Evolutionary conservation across 2,113 vertebrate species (phyloP).

Genomic region (Notothenia coriiceps): DNA sequence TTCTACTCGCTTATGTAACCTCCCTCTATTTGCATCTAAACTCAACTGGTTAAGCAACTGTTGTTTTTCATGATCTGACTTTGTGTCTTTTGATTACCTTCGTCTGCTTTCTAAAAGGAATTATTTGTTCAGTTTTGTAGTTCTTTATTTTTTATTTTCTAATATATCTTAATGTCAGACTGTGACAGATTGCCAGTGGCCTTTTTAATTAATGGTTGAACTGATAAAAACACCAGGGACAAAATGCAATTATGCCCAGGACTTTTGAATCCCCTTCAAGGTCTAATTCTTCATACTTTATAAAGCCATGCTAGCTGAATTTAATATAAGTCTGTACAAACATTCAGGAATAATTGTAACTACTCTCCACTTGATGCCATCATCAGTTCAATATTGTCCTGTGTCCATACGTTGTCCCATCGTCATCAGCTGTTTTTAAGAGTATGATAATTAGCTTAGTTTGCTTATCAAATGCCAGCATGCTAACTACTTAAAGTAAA

Average conservation of each 20-base stretch:
- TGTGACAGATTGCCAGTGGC: too few relatives aligned
- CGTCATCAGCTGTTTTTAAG: background rate
- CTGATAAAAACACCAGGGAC: background rate
- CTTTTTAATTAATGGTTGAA: background rate
- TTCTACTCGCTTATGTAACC: background rate
- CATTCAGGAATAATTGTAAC: background rate
- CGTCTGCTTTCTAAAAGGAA: background rate
- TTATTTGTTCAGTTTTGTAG: background rate
- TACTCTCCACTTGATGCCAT: background rate
- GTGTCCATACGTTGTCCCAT: background rate
- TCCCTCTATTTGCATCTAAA: background rate
- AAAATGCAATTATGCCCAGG: background rate
- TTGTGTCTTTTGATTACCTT: background rate
- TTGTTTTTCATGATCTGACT: background rate
- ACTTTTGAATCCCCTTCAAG: background rate
- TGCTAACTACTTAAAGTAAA: background rate
- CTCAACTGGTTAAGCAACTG: background rate
- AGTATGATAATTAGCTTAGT: background rate
- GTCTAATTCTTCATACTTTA: background rate
- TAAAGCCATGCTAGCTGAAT: background rate
- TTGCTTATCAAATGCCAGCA: background rate
- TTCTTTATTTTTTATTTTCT: background rate
- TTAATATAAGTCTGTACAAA: background rate
- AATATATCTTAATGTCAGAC: background rate
- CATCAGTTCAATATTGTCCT: background rate